phyloP scores from a whole-genome alignment of 23 tunicate species.

The Diplosoma virens region DNA sequence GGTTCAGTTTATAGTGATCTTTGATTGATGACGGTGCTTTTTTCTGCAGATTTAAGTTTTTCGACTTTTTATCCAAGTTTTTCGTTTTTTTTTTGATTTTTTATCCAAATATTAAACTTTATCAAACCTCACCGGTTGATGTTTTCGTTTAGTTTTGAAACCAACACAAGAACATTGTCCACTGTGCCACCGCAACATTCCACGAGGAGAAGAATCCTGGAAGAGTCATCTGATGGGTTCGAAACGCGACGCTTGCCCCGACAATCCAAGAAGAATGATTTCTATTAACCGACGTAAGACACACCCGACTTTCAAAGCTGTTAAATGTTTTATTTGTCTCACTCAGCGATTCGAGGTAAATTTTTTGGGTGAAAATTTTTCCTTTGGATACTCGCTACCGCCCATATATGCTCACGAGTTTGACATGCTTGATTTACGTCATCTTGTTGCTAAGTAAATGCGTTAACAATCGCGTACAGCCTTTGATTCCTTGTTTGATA shows the following conservation, averaged over 20 bases:
- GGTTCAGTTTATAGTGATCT: no score
- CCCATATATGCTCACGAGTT: neutral
- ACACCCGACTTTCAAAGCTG: no score
- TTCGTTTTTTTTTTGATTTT: no score
- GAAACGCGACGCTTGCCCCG: slow-evolving; percentile 78
- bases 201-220: slow-evolving; percentile 89
- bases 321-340: neutral
- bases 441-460: no score
- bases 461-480: no score
- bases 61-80: no score
- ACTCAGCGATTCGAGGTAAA: neutral
- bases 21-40: no score
- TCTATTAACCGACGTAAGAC: slow-evolving; percentile 11
- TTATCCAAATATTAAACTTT: no score
- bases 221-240: slow-evolving; percentile 85
- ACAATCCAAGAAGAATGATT: slow-evolving; percentile 67
- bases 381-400: neutral
- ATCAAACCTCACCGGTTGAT: no score
- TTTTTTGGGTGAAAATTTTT: neutral
- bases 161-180: slow-evolving; percentile 67
- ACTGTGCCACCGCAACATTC: slow-evolving; percentile 74
- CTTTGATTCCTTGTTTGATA: no score
- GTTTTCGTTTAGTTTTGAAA: slow-evolving; percentile 7
- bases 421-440: no score
- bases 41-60: no score